Base-by-base conservation (phyloP, 2,113 vertebrate genomes). In the Cyanocitta stelleri region DNA sequence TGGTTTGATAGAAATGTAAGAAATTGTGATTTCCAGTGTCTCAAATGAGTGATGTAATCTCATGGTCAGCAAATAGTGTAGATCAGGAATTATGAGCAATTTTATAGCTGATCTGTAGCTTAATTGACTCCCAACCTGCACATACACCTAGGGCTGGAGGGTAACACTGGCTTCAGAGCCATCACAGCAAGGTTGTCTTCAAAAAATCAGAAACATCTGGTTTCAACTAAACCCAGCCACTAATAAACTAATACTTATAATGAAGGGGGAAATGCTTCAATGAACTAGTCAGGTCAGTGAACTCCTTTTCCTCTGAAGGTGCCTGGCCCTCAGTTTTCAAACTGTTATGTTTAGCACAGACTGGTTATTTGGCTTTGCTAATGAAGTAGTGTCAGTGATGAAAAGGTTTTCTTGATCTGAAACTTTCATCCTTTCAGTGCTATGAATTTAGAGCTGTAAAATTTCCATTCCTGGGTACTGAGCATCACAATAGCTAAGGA, bases 181-280 rank as follows among this genome's bases (percentile, higher is more conserved):
- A 89, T 63, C 59, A 24, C 13, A 23, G 33, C 0, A 3, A 93
- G 30, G 27, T 46, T 91, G 55, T 95, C 95, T 77, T 93, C 29
- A 48, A 62, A 87, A 85, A 76, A 80, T 72, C 59, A 90, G 85
- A 61, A 96, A 90, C 95, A 95, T 93, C 85, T 96, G 95, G 82
- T 88, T 95, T 84, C 64, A 84, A 46, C 85, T 96, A 93, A 93
- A 75, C 35, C 51, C 55, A 63, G 58, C 74, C 78, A 58, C 71
- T 89, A 96, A 93, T 87, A 93, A 94, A 87, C 55, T 90, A 77
- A 88, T 90, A n/a, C 55, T 88, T 59, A 52, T 97, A 79, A 86
- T 61, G 85, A 88, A 74, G 52, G 43, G 71, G 78, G 44, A 86
- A 96, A 80, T 37, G 48, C 81, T 94, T 90, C 90, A 80, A n/a